Evolutionary conservation across 64 coral and sea anemone genomes (phyloP), one percentile per base, ranked within the genome.

Genomic region (Stichodactyla helianthus): DNA sequence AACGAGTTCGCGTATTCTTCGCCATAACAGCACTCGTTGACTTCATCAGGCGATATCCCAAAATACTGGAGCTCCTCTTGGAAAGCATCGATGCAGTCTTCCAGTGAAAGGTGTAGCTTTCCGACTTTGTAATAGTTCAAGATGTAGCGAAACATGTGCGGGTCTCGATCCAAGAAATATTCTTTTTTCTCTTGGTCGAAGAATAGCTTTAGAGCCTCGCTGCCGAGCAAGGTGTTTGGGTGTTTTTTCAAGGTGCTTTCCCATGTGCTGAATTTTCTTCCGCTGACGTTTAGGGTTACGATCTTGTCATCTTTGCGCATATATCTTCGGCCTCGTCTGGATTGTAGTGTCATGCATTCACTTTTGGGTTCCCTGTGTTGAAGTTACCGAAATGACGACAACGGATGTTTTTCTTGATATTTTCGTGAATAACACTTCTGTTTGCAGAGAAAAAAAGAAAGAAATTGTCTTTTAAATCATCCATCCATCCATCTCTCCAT

Each of bases 91-190:
- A 90, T 11, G 50, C 92, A 94, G n/a, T 90, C 88, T 8, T 89
- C 92, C 12, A 77, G 71, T 13, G 88, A 94, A 6, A 86, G 86
- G 57, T 94, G 92, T 13, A 94, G 57, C 53, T 90, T 94, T 18
- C 92, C 92, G 5, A 82, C 85, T 25, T 87, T 86, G 79, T 94
- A 94, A 55, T 86, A 94, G 19, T 90, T 90, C 20, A 94, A 82
- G 55, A 94, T 89, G 85, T 94, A 94, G 2, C 88, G 61, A 84
- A 94, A 94, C 79, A 94, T 94, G 54, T 90, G 88, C 1, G 92
- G 92, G 25, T 94, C 92, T 77, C 92, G 54, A 25, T 94, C 88
- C 10, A 94, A 55, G 54, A 94, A 90, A 64, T 94, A 94, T 67
- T 94, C 92, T 7, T 84, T 71, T 5, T 86, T 94, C 7, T 94